phyloP scores from a whole-genome alignment of 1,140 invertebrate genomes.

The Thalassaphorura encarpata region DNA sequence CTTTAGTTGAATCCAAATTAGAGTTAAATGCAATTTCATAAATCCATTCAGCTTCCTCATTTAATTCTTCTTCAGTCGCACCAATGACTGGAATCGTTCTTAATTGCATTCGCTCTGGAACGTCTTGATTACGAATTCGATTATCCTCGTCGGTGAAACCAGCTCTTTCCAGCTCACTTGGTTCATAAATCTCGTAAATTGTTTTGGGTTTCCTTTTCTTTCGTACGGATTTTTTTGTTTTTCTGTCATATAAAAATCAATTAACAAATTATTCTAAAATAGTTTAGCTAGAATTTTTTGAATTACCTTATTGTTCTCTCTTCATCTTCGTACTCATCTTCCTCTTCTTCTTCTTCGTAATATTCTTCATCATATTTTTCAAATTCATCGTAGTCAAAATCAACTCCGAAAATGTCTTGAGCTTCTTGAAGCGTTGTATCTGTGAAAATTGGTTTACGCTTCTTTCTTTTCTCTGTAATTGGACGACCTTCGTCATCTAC shows the following conservation, averaged over 20 bases:
- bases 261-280: constrained; percentile 12
- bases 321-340: constrained; percentile 42
- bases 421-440: constrained; percentile 94
- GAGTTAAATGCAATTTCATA: constrained; percentile 78
- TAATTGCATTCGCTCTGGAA: constrained; percentile 86
- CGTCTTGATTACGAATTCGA: constrained; percentile 77
- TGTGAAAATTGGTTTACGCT: constrained; percentile 76
- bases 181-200: constrained; percentile 94
- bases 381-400: constrained; percentile 97
- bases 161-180: constrained; percentile 88
- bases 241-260: constrained; percentile 21
- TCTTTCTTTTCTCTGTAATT: constrained; percentile 74
- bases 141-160: constrained; percentile 93
- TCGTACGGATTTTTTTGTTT: constrained; percentile 57
- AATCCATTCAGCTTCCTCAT: constrained; percentile 96
- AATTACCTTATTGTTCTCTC: constrained; percentile 17
- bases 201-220: constrained; percentile 77
- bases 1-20: not conserved
- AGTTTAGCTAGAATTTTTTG: constrained; percentile 28
- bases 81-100: constrained; percentile 69
- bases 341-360: constrained; percentile 71
- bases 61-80: constrained; percentile 74
- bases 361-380: constrained; percentile 77
- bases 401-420: constrained; percentile 98
- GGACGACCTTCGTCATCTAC: constrained; percentile 92